Evolutionary conservation across 2,888 invertebrate genomes (phyloP).

Genomic region (Rapana venosa): DNA sequence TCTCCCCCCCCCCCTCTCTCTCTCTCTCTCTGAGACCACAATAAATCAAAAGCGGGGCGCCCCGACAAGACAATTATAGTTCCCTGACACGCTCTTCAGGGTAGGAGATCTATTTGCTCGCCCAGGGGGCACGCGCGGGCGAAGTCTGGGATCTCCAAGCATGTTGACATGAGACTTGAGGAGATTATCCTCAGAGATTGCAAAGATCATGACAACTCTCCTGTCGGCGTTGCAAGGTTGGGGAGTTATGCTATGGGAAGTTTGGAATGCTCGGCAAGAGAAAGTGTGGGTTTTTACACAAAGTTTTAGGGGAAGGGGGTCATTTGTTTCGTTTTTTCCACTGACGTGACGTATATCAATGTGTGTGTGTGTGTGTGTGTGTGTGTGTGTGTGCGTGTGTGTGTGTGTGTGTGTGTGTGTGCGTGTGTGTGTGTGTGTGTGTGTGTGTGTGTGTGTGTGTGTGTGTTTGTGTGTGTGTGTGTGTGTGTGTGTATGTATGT

Average conservation of each 20-base stretch:
- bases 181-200: conserved; percentile 33
- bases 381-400: background rate
- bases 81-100: conserved; percentile 37
- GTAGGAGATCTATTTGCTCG: conserved; percentile 32
- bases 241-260: background rate
- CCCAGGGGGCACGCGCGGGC: conserved; percentile 26
- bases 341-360: no score
- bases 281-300: conserved; percentile 22
- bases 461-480: background rate
- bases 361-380: background rate
- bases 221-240: conserved; percentile 3
- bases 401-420: background rate
- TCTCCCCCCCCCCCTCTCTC: background rate
- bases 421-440: background rate
- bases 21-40: background rate
- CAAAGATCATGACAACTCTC: conserved; percentile 23
- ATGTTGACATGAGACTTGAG: conserved; percentile 41
- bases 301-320: background rate
- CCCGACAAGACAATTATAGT: conserved; percentile 36
- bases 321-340: conserved; percentile 15
- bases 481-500: background rate
- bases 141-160: conserved; percentile 31
- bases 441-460: background rate
- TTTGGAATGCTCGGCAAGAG: background rate
- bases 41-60: conserved; percentile 23